Evolutionary conservation across 2,113 vertebrate species (phyloP), one percentile per base, ranked within the genome.

Genomic region (Sturnus vulgaris): DNA sequence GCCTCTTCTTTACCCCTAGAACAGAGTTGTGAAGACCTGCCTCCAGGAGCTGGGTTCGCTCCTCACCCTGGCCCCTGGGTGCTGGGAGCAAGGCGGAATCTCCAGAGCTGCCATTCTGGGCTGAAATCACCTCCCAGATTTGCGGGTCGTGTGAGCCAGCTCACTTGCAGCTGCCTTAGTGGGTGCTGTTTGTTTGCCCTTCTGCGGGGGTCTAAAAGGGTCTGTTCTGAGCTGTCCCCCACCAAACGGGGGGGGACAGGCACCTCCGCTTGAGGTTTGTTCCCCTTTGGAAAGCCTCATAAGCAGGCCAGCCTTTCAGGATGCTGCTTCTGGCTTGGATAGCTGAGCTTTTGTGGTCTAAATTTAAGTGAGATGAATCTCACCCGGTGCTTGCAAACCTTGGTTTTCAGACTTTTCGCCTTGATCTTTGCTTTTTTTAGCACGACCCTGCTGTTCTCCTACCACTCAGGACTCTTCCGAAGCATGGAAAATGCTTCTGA

Each of bases 231-330:
- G 47, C 27, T 44, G 37, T 1, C 4, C 22, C n/a, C 20, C 40
- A 15, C 33, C 28, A 21, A 19, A 50, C 4, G 12, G 18, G 30
- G 46, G 46, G 30, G 21, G 10, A 33, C 42, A 11, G 37, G 22
- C n/a, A 6, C 27, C 37, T 56, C 55, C 3, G 0, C 5, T 5
- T 0, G 2, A 16, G 33, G 11, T 24, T 70, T 0, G 1, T n/a
- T 56, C 65, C 4, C 1, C 19, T 10, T 2, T 2, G 8, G 8
- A 55, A 44, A 50, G 37, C 27, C 15, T 46, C 56, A 0, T 7
- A 4, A 0, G 1, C 18, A 15, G 70, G 16, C 28, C 35, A n/a
- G 49, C 16, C 21, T 28, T 27, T 52, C 56, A 8, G 23, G 4
- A 6, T n/a, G 56, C 56, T 56, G 68, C 19, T 33, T 90, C 53